Percentiles rank a stretch among this genome's conserved stretches.
phyloP scores from a whole-genome alignment of 2,888 invertebrate species.

The Campoplex nolae region DNA sequence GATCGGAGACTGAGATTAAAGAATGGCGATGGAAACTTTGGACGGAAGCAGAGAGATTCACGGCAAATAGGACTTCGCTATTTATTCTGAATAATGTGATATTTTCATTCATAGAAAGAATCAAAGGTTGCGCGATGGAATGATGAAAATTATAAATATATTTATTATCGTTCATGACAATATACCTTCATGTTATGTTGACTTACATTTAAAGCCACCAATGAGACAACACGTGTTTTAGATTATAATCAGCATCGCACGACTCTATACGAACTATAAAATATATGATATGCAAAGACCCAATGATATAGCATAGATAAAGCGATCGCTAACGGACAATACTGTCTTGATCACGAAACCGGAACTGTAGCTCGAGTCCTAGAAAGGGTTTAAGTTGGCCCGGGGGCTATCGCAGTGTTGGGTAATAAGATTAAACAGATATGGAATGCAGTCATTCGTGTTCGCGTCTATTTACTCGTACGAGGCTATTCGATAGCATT shows the following conservation, averaged over 20 bases:
- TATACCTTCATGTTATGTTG: conserved; percentile 9
- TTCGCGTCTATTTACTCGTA: conserved; percentile 42
- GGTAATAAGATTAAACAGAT: conserved; percentile 63
- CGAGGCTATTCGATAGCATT: conserved; percentile 53
- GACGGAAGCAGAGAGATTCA: conserved; percentile 17
- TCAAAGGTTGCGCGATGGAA: background rate
- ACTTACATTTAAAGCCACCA: conserved; percentile 23
- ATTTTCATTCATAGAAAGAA: conserved; percentile 28
- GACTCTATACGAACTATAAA: conserved; percentile 33
- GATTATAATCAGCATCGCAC: conserved; percentile 29
- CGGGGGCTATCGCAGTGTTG: conserved; percentile 61
- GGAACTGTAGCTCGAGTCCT: conserved; percentile 68
- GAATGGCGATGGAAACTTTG: conserved; percentile 45
- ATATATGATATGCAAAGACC: conserved; percentile 30
- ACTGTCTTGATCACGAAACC: conserved; percentile 67
- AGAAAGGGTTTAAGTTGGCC: conserved; percentile 67
- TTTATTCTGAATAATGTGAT: conserved; percentile 3
- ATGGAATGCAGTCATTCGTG: conserved; percentile 51
- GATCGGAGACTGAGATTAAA: conserved; percentile 63
- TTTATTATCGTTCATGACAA: background rate
- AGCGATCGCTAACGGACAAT: conserved; percentile 54
- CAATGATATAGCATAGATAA: conserved; percentile 26
- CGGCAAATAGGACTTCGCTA: background rate
- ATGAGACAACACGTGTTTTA: conserved; percentile 33
- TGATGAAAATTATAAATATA: background rate